Conservation (phyloP, 2,888 invertebrate species). For the Autographa gamma region DNA sequence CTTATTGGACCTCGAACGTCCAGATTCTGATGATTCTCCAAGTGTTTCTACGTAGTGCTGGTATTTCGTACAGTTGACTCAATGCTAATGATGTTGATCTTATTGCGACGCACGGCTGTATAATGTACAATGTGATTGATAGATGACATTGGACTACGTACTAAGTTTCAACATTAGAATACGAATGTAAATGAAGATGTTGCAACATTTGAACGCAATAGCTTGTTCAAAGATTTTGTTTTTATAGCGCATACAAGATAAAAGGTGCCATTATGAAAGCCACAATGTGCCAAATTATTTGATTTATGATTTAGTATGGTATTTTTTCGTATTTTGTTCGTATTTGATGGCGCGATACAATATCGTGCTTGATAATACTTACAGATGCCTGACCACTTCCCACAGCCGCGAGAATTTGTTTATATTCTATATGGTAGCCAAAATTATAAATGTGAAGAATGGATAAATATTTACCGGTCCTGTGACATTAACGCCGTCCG, state of each 20-base stretch:
- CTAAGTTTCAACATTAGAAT: constrained; percentile 64
- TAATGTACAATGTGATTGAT: constrained; percentile 74
- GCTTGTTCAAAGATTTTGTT: constrained; percentile 40
- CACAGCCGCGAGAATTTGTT: background rate
- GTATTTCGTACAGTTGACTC: constrained; percentile 35
- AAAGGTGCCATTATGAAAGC: constrained; percentile 24
- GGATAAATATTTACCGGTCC: constrained; percentile 76
- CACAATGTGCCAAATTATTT: background rate
- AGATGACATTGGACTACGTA: constrained; percentile 68
- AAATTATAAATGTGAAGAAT: background rate
- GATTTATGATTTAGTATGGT: background rate
- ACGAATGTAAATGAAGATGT: constrained; percentile 66
- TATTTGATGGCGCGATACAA: background rate
- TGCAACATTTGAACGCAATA: constrained; percentile 47
- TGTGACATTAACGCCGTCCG: constrained; percentile 85
- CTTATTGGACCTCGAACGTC: constrained; percentile 62
- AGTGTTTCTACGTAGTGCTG: constrained; percentile 29
- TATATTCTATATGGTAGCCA: background rate
- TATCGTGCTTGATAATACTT: background rate
- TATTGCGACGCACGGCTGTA: constrained; percentile 63
- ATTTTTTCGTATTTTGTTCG: no score
- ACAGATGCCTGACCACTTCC: background rate
- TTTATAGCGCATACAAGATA: constrained; percentile 30
- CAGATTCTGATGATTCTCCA: constrained; percentile 41
- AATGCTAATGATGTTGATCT: constrained; percentile 69